Conservation (phyloP, 2,888 invertebrate species). For the Protophormia terraenovae region DNA sequence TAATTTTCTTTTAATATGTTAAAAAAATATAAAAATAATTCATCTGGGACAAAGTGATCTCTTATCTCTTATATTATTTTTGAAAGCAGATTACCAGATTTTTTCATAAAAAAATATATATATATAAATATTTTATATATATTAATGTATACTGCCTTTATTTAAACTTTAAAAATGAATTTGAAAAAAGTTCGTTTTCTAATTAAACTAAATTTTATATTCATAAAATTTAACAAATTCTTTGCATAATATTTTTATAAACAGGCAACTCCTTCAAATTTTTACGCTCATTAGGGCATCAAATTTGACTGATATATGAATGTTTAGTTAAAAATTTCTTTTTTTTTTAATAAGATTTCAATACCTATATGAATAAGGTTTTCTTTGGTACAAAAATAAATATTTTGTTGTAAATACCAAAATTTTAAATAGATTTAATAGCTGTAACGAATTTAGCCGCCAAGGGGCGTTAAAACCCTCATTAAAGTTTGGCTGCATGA, state of each 20-base stretch:
- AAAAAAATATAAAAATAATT: too few species aligned
- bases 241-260: neutral
- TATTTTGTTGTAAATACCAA: neutral
- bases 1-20: too few species aligned
- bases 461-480: constrained; percentile 61
- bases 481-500: constrained; percentile 47
- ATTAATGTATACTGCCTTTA: too few species aligned
- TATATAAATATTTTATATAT: too few species aligned
- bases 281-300: constrained; percentile 17
- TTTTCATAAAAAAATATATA: too few species aligned
- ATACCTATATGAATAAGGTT: neutral
- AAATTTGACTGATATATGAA: constrained; percentile 11
- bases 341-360: neutral
- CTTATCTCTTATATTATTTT: too few species aligned
- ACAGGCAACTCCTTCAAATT: constrained; percentile 33
- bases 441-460: constrained; percentile 53
- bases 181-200: too few species aligned
- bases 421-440: constrained; percentile 13
- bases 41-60: too few species aligned
- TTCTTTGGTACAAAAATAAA: neutral
- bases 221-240: neutral
- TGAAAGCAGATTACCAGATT: too few species aligned
- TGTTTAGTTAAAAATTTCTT: neutral
- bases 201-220: too few species aligned
- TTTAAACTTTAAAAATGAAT: too few species aligned